Evolutionary conservation across 2,888 invertebrate genomes (phyloP), one percentile per base, ranked within the genome.

Genomic region (Meandrusa payeni): DNA sequence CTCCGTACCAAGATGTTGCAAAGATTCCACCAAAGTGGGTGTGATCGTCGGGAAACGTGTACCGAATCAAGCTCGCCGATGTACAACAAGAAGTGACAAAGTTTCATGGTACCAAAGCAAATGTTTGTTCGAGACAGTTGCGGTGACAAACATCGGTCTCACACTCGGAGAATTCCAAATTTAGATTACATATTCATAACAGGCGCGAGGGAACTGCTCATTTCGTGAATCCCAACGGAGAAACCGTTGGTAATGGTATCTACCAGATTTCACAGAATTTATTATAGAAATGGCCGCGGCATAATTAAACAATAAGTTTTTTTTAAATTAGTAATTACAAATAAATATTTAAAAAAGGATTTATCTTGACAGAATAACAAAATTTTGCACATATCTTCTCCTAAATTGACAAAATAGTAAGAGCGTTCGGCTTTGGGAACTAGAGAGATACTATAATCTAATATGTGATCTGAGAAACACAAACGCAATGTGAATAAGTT

Each of bases 101-200:
- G 69, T 71, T 57, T 68, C 73, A 62, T 74, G 69, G 77, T 76
- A 81, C 71, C 59, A 69, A 63, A 63, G 71, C 67, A 63, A 73
- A 73, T 78, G 74, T 85, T 83, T 82, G 67, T 66, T 62, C 57
- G 60, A 74, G 66, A 69, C 79, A 71, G 76, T 76, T 75, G 76
- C 59, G 66, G 64, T 74, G 69, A 73, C 83, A 86, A 87, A 88
- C 81, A 87, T 78, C 66, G 75, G 68, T 73, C 75, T 77, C 72
- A 73, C 81, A 77, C 83, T 79, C 73, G 46, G 74, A 75, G 87
- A 88, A 88, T 88, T 75, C 73, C 73, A 82, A 88, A 86, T 86
- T 77, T 76, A 72, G 68, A 80, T 88, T 83, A 82, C 67, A 83
- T 78, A 88, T 88, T 88, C 86, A 87, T 88, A 87, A 81, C 81